Evolutionary conservation across 2,113 vertebrate genomes (phyloP), one percentile per base, ranked within the genome.

Genomic region (Ailuropoda melanoleuca): DNA sequence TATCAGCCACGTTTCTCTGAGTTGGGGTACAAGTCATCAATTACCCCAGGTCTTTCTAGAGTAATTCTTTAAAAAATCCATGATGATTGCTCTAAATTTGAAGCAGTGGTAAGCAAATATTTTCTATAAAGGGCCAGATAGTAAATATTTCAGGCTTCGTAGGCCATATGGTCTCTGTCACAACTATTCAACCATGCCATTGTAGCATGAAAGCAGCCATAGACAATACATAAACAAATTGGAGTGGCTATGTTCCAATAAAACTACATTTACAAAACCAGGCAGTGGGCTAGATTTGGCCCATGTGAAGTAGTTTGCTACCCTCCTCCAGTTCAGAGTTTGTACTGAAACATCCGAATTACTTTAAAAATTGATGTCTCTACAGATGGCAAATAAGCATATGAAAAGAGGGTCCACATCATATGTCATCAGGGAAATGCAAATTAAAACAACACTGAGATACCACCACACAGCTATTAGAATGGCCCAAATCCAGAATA

Each of bases 201-300:
- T 64, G 31, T 77, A 68, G n/a, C 55, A 89, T 9, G 37, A 66
- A 94, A 89, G n/a, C 14, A 80, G 53, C 19, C 46, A 74, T 2
- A 86, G 82, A 84, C 39, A 89, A 74, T 80, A 80, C 23, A 80
- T 24, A 74, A 92, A 62, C 62, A 77, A 95, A 82, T 77, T 46
- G 17, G 43, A 58, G 64, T 81, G 39, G 66, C 39, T 58, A 13
- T 68, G 11, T 90, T 85, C 15, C 56, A 81, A 37, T 89, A 86
- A 89, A 78, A 81, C 48, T 86, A 26, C 75, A 89, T 85, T 93
- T 86, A 58, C 34, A 95, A 95, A 94, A 60, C 21, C 5, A 82
- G 29, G 43, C 82, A 66, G 26, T 37, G 46, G 24, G 62, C n/a
- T 29, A 85, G 24, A 94, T 85, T 50, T 92, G 62, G 26, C 29